Conservation (phyloP, 2,888 invertebrate genomes). For the Spialia ferax region DNA sequence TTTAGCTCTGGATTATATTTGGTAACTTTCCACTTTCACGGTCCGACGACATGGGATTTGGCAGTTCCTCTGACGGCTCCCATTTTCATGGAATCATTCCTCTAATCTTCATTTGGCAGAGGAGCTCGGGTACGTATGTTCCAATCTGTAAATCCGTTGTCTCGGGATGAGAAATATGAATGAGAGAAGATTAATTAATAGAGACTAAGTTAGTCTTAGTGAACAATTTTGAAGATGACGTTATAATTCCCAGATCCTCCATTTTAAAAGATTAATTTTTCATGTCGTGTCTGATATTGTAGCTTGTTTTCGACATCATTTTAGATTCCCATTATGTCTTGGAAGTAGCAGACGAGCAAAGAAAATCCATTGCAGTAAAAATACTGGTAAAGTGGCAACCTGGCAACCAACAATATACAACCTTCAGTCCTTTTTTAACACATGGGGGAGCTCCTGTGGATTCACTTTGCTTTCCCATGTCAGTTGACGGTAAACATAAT, state of each 20-base stretch:
- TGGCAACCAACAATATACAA: no score
- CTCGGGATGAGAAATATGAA: conserved; percentile 16
- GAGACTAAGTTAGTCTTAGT: not conserved
- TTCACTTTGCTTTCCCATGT: no score
- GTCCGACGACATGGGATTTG: conserved; percentile 34
- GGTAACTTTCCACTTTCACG: conserved; percentile 45
- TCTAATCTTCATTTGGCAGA: conserved; percentile 39
- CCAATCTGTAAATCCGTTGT: conserved; percentile 10
- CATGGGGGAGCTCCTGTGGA: no score
- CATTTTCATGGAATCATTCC: conserved; percentile 36
- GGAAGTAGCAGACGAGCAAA: no score
- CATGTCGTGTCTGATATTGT: not conserved
- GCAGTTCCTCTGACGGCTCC: conserved; percentile 28
- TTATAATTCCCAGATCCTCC: not conserved
- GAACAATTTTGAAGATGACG: not conserved
- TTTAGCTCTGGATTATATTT: conserved; percentile 39
- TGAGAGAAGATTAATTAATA: conserved; percentile 26
- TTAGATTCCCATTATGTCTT: no score
- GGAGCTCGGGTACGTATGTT: conserved; percentile 12
- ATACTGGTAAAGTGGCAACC: no score
- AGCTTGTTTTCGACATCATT: no score
- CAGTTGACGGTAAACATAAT: no score
- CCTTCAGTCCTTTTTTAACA: no score
- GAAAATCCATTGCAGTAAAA: no score
- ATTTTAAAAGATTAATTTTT: not conserved